phyloP scores from a whole-genome alignment of 2,888 invertebrate genomes.

The Hydrotaea diabolus region DNA sequence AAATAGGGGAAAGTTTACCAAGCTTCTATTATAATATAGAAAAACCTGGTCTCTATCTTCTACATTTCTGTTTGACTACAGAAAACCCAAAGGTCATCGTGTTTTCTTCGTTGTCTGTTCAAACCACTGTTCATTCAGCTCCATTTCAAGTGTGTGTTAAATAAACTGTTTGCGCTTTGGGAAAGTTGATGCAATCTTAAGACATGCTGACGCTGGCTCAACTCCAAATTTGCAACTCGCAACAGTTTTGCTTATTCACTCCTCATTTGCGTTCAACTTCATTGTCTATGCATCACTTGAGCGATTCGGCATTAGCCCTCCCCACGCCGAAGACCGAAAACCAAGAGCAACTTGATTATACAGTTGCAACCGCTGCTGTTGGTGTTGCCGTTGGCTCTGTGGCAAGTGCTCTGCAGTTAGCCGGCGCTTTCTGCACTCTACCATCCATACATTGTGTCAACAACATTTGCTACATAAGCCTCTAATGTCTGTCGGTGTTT shows the following conservation, averaged over 20 bases:
- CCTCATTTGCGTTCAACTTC: conserved; percentile 3
- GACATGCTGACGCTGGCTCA: background rate
- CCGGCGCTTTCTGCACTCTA: too few species aligned
- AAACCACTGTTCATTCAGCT: too few species aligned
- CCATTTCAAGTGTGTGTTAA: background rate
- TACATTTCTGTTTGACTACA: too few species aligned
- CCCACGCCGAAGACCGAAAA: background rate
- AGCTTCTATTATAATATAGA: too few species aligned
- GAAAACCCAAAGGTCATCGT: too few species aligned
- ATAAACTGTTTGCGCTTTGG: background rate
- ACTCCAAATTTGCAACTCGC: background rate
- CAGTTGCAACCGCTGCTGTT: too few species aligned
- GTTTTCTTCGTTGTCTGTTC: too few species aligned
- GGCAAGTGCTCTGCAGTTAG: background rate
- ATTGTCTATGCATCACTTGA: background rate
- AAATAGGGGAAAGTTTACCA: too few species aligned
- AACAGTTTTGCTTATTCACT: background rate
- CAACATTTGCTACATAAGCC: too few species aligned
- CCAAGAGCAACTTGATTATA: background rate
- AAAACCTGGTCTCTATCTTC: too few species aligned
- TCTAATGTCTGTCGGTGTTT: background rate
- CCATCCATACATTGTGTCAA: too few species aligned
- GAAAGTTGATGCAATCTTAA: background rate
- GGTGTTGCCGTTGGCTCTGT: background rate
- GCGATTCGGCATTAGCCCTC: too few species aligned